Evolutionary conservation across 92 coral and sea anemone genomes (phyloP).

Genomic region (Porites divaricata): DNA sequence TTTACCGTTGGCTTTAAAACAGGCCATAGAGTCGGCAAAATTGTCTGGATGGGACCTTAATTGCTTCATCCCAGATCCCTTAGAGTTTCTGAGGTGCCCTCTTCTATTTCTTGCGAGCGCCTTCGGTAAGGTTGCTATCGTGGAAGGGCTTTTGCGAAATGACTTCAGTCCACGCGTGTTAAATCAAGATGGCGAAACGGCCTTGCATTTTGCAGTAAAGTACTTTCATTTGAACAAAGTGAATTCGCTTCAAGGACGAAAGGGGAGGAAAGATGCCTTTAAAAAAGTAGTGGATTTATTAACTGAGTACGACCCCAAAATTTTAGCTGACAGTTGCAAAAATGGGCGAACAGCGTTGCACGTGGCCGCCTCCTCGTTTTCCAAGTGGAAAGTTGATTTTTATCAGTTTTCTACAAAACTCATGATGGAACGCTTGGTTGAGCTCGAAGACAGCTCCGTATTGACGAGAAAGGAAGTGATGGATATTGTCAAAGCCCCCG

Average conservation of each 20-base stretch:
- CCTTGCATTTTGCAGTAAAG: constrained; percentile 14
- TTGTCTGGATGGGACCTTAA: constrained; percentile 27
- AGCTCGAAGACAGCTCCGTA: constrained; percentile 10
- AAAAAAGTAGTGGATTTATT: not conserved
- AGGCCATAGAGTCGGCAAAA: not conserved
- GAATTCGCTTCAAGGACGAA: too few species aligned
- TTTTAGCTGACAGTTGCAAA: constrained; percentile 1
- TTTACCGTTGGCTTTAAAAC: not conserved
- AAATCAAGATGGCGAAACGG: constrained; percentile 33
- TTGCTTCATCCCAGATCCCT: constrained; percentile 24
- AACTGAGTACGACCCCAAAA: constrained; percentile 5
- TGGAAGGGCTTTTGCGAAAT: constrained; percentile 4
- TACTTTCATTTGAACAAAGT: constrained; percentile 12
- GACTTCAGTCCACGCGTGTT: constrained; percentile 11
- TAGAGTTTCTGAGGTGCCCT: constrained; percentile 9
- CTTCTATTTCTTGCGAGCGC: constrained; percentile 28
- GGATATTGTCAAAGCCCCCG: constrained; percentile 15
- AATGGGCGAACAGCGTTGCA: constrained; percentile 9
- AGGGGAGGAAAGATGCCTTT: constrained; percentile 6
- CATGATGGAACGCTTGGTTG: constrained; percentile 8
- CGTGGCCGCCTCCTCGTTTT: not conserved
- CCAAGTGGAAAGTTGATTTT: not conserved
- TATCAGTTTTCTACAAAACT: not conserved
- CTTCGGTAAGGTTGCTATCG: constrained; percentile 11
- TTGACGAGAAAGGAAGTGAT: constrained; percentile 6